These are phyloP conservation scores for Cercopithecus diana DNA, from an alignment of 2,797 vertebrate genomes.

Conservation along the genomic window DNA sequence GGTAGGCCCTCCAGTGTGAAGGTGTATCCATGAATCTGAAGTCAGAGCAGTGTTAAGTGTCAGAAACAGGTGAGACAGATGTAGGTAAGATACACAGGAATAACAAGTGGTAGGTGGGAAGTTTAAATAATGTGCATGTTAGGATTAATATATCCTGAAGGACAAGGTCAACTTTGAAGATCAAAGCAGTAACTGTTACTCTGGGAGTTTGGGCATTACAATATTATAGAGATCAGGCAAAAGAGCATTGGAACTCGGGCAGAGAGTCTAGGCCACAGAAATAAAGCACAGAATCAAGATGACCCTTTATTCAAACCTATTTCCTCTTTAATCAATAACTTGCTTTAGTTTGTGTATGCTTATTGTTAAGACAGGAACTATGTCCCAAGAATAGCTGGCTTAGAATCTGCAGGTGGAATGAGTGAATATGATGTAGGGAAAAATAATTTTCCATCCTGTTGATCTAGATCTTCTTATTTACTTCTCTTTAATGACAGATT, in stretches of 20 bases:
- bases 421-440: background rate
- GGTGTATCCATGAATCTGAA: background rate
- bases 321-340: background rate
- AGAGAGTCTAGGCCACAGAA: background rate
- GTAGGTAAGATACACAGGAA: background rate
- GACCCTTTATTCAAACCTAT: background rate
- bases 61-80: background rate
- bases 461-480: background rate
- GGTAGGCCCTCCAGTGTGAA: background rate
- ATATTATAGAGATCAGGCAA: background rate
- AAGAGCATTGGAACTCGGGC: background rate
- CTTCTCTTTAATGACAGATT: background rate
- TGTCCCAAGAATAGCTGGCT: background rate
- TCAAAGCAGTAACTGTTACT: background rate
- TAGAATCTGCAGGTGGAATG: background rate
- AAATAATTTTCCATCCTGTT: background rate
- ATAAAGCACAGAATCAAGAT: background rate
- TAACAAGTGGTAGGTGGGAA: background rate
- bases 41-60: background rate
- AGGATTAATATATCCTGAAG: background rate
- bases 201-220: background rate
- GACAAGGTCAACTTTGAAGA: background rate
- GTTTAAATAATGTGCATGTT: background rate
- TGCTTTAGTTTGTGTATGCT: background rate
- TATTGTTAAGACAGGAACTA: background rate